Evolutionary conservation across 1,140 invertebrate species (phyloP), one percentile per base, ranked within the genome.

Genomic region (Drosophila nigromelanica): DNA sequence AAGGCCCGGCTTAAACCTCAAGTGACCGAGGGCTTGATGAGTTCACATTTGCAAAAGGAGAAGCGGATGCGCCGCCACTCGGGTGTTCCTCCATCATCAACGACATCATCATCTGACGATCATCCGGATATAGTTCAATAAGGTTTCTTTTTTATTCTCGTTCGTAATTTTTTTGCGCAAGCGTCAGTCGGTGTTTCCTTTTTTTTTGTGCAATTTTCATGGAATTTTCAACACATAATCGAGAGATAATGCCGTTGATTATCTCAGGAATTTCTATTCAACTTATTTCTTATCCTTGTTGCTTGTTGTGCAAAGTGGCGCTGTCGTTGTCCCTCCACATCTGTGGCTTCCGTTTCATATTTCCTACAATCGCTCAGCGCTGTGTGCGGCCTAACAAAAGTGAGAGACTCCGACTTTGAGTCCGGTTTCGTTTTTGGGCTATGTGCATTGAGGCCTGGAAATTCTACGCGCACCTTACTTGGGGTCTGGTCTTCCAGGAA

Each of bases 71-170:
- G 66, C 75, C 66, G 82, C 78, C 82, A 87, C 82, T 87, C 82
- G 83, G 83, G 76, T 81, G 82, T 82, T 70, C 73, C 45, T 60
- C 61, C 35, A 15, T 24, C 54, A 39, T 61, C 63, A 72, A 69
- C 30, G 21, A 54, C 81, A 73, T 78, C 81, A 86, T 86, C 82
- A 89, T 76, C 78, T 64, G 63, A 73, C 63, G 82, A 87, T 87
- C 85, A 89, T 89, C 85, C 83, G 83, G 83, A 89, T 89, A 89
- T 89, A 89, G 82, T 86, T 86, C 82, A 77, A 82, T 86, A 73
- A 72, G 33, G 27, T 67, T 67, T 39, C 40, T 55, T 40, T 30
- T 47, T 45, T 48, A n/a, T 52, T 8, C 7, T 18, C 4, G 15
- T 60, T 50, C 21, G 15, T 43, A 15, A n/a, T 40, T 72, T 56